Evolutionary conservation across 2,113 vertebrate species (phyloP), one percentile per base, ranked within the genome.

Genomic region (Solea senegalensis): DNA sequence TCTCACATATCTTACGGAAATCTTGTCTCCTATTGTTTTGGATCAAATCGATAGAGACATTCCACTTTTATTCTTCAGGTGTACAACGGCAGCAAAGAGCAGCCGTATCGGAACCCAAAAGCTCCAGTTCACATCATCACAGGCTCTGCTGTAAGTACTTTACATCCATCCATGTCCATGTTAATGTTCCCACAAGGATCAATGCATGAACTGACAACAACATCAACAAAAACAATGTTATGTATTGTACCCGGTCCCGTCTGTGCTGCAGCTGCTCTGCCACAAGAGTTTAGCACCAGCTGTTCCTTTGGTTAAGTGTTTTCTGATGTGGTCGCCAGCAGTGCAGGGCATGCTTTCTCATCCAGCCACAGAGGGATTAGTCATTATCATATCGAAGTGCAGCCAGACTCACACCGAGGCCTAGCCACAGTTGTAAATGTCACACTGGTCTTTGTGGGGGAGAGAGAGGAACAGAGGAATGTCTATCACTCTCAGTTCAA

Each of bases 121-220:
- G 95, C 92, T 45, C 95, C 95, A 0, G 94, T 96, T 0, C 95
- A 96, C 75, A 95, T 96, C 48, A 96, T 96, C 87, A 95, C 95
- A 0, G 96, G 96, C 78, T 97, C 96, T 13, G 95, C 95, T 9
- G 95, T 96, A 86, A 95, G 96, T 92, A 81, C 45, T 62, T 69
- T 14, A 48, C 45, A 13, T 62, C 51, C 40, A 27, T 62, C 53
- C 34, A 26, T 27, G 34, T 75, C 40, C 28, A 28, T 55, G 50
- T 50, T 48, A 54, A 59, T 2, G 1, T 64, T 65, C 65, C 54
- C 46, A 43, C 34, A 39, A 10, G 57, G 54, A 79, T 76, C 40
- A 40, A 43, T 49, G 13, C 26, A 34, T 16, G 40, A 65, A 66
- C 58, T 65, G 68, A 80, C 69, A 45, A 51, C 58, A 48, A 68